These are phyloP conservation scores for Andrena marginata DNA, from an alignment of 2,888 invertebrate genomes.

Conservation along the genomic window DNA sequence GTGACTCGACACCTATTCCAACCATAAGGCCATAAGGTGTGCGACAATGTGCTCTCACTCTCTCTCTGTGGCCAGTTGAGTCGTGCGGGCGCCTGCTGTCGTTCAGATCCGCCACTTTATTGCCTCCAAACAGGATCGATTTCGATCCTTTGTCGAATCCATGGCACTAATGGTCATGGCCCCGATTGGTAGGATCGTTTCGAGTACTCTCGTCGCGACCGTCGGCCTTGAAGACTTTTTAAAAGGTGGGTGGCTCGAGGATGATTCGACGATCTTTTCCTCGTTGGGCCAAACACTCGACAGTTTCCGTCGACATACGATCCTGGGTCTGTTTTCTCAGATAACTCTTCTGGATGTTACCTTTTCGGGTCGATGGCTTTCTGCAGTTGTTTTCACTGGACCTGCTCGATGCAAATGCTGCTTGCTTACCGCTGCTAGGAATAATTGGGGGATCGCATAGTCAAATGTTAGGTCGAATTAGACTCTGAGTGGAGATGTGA, in stretches of 20 bases:
- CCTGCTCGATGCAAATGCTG: not conserved
- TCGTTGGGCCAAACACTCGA: conserved; percentile 56
- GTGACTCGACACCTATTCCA: conserved; percentile 68
- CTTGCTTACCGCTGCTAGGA: not conserved
- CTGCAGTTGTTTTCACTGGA: not conserved
- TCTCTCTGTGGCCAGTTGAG: conserved; percentile 25
- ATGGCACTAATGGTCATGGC: conserved; percentile 19
- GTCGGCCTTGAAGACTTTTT: conserved; percentile 43
- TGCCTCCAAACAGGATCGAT: conserved; percentile 62
- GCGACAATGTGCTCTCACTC: conserved; percentile 50
- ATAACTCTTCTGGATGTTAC: conserved; percentile 36
- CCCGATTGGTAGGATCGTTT: conserved; percentile 64
- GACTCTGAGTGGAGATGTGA: not conserved
- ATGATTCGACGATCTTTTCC: conserved; percentile 67
- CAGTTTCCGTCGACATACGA: conserved; percentile 49
- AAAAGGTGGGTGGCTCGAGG: conserved; percentile 65
- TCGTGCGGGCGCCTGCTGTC: conserved; percentile 66
- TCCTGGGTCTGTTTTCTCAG: conserved; percentile 43
- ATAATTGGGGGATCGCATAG: not conserved
- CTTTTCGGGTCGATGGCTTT: not conserved
- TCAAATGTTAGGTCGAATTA: not conserved
- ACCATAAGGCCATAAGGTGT: conserved; percentile 51
- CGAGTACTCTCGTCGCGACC: conserved; percentile 59
- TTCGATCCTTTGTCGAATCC: conserved; percentile 50
- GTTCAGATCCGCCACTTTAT: conserved; percentile 54